Percentiles rank a stretch among this genome's conserved stretches.
Conservation (phyloP, 2,113 vertebrate species). For the Archilochus colubris region DNA sequence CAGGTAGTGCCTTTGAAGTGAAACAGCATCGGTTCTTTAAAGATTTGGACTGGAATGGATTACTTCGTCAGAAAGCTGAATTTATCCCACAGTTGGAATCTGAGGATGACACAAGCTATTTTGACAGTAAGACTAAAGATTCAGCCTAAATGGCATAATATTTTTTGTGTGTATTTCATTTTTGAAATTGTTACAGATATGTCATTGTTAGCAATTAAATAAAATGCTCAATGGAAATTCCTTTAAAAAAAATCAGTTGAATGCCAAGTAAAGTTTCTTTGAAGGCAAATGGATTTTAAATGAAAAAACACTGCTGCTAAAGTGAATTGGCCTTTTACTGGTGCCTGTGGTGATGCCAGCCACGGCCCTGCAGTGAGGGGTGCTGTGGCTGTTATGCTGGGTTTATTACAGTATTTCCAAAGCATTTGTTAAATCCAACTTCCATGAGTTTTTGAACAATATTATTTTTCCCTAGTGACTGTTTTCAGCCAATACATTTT, state of each 20-base stretch:
- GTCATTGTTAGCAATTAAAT: background rate
- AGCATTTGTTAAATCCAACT: constrained; percentile 2
- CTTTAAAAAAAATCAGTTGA: background rate
- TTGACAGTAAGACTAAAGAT: constrained; percentile 87
- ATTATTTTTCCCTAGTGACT: background rate
- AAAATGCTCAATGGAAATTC: background rate
- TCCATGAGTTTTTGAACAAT: background rate
- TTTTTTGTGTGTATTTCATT: background rate
- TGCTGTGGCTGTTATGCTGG: background rate
- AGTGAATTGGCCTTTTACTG: background rate
- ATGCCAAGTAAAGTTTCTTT: constrained; percentile 3
- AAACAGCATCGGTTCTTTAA: constrained; percentile 95
- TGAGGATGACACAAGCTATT: constrained; percentile 98
- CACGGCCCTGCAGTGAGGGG: background rate
- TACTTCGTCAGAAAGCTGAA: constrained; percentile 97
- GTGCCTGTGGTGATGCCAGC: constrained; percentile 5
- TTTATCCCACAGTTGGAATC: constrained; percentile 98
- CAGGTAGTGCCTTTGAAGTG: constrained; percentile 93
- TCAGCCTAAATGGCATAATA: background rate
- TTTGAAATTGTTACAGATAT: background rate
- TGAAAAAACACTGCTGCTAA: background rate
- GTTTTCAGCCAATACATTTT: background rate
- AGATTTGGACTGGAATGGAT: constrained; percentile 94
- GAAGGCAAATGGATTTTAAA: constrained; percentile 24
- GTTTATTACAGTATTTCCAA: constrained; percentile 14